Conservation (phyloP, 2,797 vertebrate genomes). For the Sebastes variabilis region DNA sequence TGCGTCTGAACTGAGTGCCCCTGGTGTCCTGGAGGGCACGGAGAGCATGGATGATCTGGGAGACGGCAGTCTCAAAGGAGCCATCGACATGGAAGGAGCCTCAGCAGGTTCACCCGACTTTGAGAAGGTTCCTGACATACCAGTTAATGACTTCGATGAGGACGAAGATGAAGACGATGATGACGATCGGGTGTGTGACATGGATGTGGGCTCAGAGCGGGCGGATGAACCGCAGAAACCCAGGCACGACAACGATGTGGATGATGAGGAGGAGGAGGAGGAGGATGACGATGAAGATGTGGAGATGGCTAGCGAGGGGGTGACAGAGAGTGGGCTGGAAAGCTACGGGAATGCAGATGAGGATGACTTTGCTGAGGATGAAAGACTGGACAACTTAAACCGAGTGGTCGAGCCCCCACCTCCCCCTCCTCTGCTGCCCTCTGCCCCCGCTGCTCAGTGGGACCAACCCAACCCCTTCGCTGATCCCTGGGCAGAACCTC, state of each 20-base stretch:
- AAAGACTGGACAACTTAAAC: constrained; percentile 84
- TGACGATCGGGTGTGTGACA: constrained; percentile 79
- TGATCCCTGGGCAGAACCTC: constrained; percentile 72
- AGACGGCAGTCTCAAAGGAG: constrained; percentile 84
- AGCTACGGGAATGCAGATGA: constrained; percentile 83
- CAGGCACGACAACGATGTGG: constrained; percentile 73
- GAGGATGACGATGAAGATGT: constrained; percentile 84
- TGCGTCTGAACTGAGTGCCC: constrained; percentile 82
- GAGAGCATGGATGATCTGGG: constrained; percentile 85
- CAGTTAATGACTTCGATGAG: constrained; percentile 78
- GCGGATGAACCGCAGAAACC: constrained; percentile 69
- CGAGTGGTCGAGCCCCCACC: constrained; percentile 61
- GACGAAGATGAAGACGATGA: constrained; percentile 71
- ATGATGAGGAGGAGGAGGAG: constrained; percentile 66
- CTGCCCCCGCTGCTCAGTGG: constrained; percentile 75
- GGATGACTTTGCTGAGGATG: constrained; percentile 82
- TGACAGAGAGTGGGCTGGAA: constrained; percentile 82
- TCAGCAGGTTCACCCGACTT: constrained; percentile 84
- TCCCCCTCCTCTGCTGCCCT: constrained; percentile 65
- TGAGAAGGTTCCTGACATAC: constrained; percentile 83
- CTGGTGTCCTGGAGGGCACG: constrained; percentile 83
- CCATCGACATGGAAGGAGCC: constrained; percentile 81
- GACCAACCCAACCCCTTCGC: constrained; percentile 72
- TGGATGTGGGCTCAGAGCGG: constrained; percentile 84
- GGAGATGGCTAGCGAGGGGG: constrained; percentile 83